These are phyloP conservation scores for Leistus spinibarbis DNA, from an alignment of 2,888 invertebrate genomes.

Conservation along the genomic window DNA sequence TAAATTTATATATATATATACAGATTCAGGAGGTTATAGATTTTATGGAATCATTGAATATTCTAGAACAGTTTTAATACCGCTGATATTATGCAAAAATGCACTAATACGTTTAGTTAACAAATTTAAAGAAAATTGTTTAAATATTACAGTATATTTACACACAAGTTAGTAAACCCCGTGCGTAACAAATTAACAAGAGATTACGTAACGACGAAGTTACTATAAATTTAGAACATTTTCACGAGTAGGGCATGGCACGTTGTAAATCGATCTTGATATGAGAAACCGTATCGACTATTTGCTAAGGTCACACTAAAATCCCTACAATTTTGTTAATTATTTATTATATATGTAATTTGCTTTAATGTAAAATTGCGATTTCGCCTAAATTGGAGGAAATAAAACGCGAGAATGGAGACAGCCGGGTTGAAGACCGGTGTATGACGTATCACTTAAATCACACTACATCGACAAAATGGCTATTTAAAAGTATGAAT, in stretches of 20 bases:
- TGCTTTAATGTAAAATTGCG: neutral
- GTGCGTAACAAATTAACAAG: slow-evolving; percentile 32
- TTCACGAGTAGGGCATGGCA: slow-evolving; percentile 35
- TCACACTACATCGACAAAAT: neutral
- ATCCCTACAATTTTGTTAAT: neutral
- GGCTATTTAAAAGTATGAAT: neutral
- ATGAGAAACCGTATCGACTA: slow-evolving; percentile 29
- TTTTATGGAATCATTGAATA: neutral
- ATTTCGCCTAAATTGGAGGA: neutral
- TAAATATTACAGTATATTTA: slow-evolving; percentile 12
- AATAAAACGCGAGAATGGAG: slow-evolving; percentile 7
- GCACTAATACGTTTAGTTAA: neutral
- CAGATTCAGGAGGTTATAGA: neutral
- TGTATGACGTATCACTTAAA: slow-evolving; percentile 8
- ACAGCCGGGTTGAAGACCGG: slow-evolving; percentile 32
- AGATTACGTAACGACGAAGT: slow-evolving; percentile 29
- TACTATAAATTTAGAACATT: slow-evolving; percentile 36
- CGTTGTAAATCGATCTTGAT: slow-evolving; percentile 35
- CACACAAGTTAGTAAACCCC: slow-evolving; percentile 14
- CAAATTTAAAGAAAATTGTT: slow-evolving; percentile 14
- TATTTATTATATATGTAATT: slow-evolving; percentile 1
- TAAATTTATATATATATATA: neutral
- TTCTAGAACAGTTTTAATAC: slow-evolving; percentile 3
- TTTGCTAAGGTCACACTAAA: slow-evolving; percentile 28
- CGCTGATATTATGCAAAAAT: slow-evolving; percentile 12